Conservation (phyloP, 2,888 invertebrate genomes). For the Trilocha varians region DNA sequence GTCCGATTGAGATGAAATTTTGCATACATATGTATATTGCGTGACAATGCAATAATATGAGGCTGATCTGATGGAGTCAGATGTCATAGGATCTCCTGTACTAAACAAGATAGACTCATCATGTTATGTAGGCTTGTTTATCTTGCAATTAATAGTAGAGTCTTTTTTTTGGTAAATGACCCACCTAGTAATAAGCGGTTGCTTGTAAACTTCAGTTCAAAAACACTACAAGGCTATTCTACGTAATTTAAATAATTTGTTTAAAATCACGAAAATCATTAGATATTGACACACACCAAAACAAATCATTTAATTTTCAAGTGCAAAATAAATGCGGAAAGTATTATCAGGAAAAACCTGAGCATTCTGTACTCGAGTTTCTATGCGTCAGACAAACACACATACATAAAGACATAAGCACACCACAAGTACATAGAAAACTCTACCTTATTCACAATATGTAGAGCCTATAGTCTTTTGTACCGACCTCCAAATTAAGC, state of each 20-base stretch:
- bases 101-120: too few relatives aligned
- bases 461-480: background rate
- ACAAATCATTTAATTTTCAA: conserved; percentile 12
- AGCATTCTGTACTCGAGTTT: conserved; percentile 39
- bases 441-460: rapidly evolving
- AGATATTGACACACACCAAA: conserved; percentile 3
- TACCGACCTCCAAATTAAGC: background rate
- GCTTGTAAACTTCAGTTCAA: too few relatives aligned
- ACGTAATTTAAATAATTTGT: background rate
- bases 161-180: too few relatives aligned
- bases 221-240: background rate
- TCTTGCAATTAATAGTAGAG: too few relatives aligned
- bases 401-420: conserved; percentile 20
- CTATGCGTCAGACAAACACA: conserved; percentile 36
- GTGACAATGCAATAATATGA: too few relatives aligned
- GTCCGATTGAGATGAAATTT: too few relatives aligned
- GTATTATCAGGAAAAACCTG: conserved; percentile 62
- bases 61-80: too few relatives aligned
- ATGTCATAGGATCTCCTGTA: too few relatives aligned
- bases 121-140: too few relatives aligned
- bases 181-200: background rate
- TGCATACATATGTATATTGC: too few relatives aligned
- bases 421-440: background rate
- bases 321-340: conserved; percentile 52
- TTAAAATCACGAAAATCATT: background rate